phyloP scores from a whole-genome alignment of 2,888 invertebrate genomes.

The Salticus scenicus region DNA sequence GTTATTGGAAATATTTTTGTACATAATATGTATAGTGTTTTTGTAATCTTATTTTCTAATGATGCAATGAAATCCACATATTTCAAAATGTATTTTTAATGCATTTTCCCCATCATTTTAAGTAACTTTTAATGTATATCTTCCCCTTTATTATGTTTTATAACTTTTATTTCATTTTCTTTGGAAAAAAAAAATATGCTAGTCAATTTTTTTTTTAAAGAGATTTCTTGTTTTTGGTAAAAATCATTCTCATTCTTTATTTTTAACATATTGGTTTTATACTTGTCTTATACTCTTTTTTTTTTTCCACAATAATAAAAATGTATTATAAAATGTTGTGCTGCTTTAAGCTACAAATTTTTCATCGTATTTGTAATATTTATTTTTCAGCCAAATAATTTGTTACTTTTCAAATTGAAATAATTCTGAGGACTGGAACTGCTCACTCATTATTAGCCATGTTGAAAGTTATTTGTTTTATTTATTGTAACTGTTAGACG shows the following conservation, averaged over 20 bases:
- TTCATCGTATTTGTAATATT: background rate
- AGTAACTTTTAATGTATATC: background rate
- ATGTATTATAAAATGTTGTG: background rate
- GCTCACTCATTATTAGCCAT: slow-evolving; percentile 61
- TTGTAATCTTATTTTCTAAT: background rate
- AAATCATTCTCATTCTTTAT: background rate
- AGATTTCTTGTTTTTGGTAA: background rate
- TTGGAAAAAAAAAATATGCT: background rate
- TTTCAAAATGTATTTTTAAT: background rate
- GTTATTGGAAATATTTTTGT: background rate
- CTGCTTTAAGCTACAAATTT: background rate
- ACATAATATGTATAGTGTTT: background rate
- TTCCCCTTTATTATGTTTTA: too few relatives aligned
- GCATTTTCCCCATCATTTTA: background rate
- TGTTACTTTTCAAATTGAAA: slow-evolving; percentile 33
- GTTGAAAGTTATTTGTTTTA: slow-evolving; percentile 65
- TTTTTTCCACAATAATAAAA: background rate
- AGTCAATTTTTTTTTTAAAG: background rate
- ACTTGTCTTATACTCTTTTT: background rate
- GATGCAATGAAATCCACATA: background rate
- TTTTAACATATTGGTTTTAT: background rate
- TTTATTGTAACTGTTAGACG: slow-evolving; percentile 62
- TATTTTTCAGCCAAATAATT: slow-evolving; percentile 52
- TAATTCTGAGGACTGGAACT: slow-evolving; percentile 48
- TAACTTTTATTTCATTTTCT: background rate